phyloP scores from a whole-genome alignment of 2,888 invertebrate species.

The Cephus sareptanus region DNA sequence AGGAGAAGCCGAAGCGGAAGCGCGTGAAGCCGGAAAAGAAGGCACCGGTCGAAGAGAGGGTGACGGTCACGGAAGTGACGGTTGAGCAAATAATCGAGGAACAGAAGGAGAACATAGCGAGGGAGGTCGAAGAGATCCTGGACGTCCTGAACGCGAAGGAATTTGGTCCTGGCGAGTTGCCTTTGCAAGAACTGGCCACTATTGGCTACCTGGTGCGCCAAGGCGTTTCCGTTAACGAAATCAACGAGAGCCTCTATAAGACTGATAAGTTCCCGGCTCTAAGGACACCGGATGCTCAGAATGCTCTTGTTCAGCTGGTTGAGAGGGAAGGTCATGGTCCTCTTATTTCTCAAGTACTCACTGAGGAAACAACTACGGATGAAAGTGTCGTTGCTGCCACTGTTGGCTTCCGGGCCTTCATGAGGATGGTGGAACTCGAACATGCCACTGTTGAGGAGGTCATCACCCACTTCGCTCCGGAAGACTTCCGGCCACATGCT shows the following conservation, averaged over 20 bases:
- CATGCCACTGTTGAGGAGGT: constrained; percentile 87
- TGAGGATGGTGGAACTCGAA: constrained; percentile 85
- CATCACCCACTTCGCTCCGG: constrained; percentile 83
- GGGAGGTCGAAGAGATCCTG: constrained; percentile 81
- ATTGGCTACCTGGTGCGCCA: constrained; percentile 82
- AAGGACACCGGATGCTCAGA: constrained; percentile 84
- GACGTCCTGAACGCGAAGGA: constrained; percentile 81
- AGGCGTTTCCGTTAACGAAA: constrained; percentile 80
- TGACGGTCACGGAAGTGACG: constrained; percentile 65
- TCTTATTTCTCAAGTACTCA: constrained; percentile 83
- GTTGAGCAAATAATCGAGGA: constrained; percentile 72
- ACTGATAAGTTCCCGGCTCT: constrained; percentile 84
- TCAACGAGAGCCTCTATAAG: constrained; percentile 79
- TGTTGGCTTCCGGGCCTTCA: constrained; percentile 86
- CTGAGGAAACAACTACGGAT: constrained; percentile 83
- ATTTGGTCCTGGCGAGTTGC: constrained; percentile 83
- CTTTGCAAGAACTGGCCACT: constrained; percentile 83
- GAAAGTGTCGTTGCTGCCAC: constrained; percentile 82
- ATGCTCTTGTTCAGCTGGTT: constrained; percentile 85
- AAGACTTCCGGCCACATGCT: constrained; percentile 84
- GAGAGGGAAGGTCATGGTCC: constrained; percentile 86
- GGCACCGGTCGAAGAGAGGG: constrained; percentile 59
- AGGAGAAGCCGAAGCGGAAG: constrained; percentile 43
- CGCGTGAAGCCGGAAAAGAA: constrained; percentile 47
- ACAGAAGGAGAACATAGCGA: constrained; percentile 71